Conservation (phyloP, 1,140 invertebrate species). For the Bathynomus jamesi region DNA sequence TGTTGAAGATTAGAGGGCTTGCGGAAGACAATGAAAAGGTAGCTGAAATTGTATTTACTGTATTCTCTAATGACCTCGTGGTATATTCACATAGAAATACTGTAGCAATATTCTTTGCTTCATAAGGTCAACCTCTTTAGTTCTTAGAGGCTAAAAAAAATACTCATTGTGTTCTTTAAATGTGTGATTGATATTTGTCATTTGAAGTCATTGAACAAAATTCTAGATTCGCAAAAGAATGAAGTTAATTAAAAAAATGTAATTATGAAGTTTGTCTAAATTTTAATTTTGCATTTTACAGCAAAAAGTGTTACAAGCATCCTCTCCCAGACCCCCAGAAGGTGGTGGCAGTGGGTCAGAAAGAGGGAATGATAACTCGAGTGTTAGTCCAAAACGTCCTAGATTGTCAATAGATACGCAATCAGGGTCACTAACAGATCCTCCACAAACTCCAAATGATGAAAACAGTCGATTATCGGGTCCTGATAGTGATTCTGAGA, state of each 20-base stretch:
- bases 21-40: constrained; percentile 37
- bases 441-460: constrained; percentile 34
- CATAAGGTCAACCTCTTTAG: too few species aligned
- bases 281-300: too few species aligned
- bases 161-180: too few species aligned
- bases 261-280: too few species aligned
- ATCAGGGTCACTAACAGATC: constrained; percentile 9
- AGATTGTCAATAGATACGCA: constrained; percentile 29
- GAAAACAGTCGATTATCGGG: constrained; percentile 36
- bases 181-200: too few species aligned
- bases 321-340: constrained; percentile 26
- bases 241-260: too few species aligned
- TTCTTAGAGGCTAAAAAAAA: too few species aligned
- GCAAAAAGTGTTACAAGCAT: constrained; percentile 31
- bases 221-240: too few species aligned
- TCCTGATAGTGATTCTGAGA: constrained; percentile 51
- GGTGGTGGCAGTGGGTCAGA: constrained; percentile 41
- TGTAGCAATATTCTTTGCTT: too few species aligned
- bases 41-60: not conserved
- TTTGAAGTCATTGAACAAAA: too few species aligned
- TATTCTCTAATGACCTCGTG: not conserved
- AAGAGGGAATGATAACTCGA: not conserved
- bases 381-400: constrained; percentile 31
- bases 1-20: constrained; percentile 35
- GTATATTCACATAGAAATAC: too few species aligned